These are phyloP conservation scores for Zalophus californianus DNA, from an alignment of 2,797 vertebrate species.

Conservation along the genomic window DNA sequence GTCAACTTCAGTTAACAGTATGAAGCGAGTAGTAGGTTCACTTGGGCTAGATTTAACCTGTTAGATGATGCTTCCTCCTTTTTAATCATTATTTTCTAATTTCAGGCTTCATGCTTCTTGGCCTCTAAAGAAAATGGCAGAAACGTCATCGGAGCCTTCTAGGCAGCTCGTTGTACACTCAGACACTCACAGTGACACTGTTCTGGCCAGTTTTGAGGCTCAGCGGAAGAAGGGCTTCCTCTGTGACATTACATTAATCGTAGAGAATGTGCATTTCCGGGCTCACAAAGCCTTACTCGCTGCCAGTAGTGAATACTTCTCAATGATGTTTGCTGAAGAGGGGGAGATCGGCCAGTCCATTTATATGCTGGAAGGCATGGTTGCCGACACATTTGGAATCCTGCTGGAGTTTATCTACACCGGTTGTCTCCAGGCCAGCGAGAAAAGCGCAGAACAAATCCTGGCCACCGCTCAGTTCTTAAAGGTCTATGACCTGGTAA, in stretches of 20 bases:
- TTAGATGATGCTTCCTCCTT: not conserved
- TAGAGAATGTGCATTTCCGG: constrained; percentile 94
- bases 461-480: constrained; percentile 93
- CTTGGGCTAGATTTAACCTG: not conserved
- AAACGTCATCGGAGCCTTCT: constrained; percentile 73
- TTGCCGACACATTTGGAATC: constrained; percentile 90
- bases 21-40: not conserved
- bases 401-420: constrained; percentile 98
- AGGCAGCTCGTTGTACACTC: constrained; percentile 90
- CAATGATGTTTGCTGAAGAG: constrained; percentile 94
- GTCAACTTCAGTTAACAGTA: not conserved
- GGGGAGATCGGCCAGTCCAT: constrained; percentile 89
- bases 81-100: constrained; percentile 44
- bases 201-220: constrained; percentile 93
- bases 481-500: constrained; percentile 93
- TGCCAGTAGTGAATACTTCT: constrained; percentile 97
- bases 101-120: constrained; percentile 57
- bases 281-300: constrained; percentile 97
- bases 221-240: constrained; percentile 93
- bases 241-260: constrained; percentile 96
- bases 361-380: constrained; percentile 93
- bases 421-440: constrained; percentile 91
- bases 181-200: constrained; percentile 91
- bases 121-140: constrained; percentile 89
- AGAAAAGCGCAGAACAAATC: constrained; percentile 91